Percentiles rank a stretch among this genome's conserved stretches.
Evolutionary conservation across 2,113 vertebrate species (phyloP).

Genomic region (Nothoprocta perdicaria): DNA sequence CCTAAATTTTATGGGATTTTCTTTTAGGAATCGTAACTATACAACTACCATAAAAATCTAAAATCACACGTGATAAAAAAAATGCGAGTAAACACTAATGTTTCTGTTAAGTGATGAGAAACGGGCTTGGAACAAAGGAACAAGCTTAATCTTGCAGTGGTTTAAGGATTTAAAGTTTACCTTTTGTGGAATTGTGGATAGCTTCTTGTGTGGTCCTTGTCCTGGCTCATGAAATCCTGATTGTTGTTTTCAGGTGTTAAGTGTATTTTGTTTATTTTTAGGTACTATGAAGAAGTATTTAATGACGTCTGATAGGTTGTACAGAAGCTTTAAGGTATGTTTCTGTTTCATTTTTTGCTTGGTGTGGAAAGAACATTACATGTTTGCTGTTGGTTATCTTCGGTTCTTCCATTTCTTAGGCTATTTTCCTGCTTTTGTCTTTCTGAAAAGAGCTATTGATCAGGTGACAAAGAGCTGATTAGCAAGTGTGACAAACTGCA

Average conservation of each 20-base stretch:
- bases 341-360: not conserved
- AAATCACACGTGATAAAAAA: no score
- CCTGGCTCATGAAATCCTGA: no score
- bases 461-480: not conserved
- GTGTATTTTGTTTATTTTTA: conserved; percentile 3
- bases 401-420: not conserved
- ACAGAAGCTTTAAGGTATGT: conserved; percentile 25
- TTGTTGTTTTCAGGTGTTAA: not conserved
- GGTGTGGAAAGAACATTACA: accelerated
- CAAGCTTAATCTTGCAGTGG: accelerated
- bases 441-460: not conserved
- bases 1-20: accelerated
- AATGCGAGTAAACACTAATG: no score
- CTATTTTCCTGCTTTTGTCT: not conserved
- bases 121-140: not conserved
- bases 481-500: not conserved
- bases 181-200: accelerated
- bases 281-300: not conserved
- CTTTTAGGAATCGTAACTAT: accelerated
- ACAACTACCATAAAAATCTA: accelerated
- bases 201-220: accelerated
- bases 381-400: accelerated
- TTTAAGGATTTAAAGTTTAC: not conserved
- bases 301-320: accelerated
- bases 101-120: accelerated